Base-by-base conservation (phyloP, 2,797 vertebrate species). In the Bryconaethiops microstoma region DNA sequence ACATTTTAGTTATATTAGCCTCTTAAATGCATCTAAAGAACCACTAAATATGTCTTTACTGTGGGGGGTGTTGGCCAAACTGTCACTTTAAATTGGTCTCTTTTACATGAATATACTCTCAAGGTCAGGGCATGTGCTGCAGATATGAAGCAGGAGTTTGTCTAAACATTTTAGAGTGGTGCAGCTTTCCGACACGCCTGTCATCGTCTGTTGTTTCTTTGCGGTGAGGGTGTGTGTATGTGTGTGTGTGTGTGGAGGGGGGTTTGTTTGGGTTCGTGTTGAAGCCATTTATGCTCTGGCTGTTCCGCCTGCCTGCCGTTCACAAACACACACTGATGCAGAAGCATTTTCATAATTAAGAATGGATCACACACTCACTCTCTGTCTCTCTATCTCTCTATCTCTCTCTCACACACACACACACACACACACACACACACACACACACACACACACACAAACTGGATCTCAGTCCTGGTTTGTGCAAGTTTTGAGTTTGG, bases 201-300 rank as follows among this genome's bases (percentile, higher is more conserved):
- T 70, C 68, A 50, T 29, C n/a, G 23, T 35, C 48, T 42, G 19
- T 64, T 69, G 42, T 70, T 50, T n/a, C 65, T 68, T 42, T 50
- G 68, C n/a, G 64, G 64, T 21, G 16, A 65, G 6, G 39, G 67
- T 23, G 42, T 48, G 39, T 68, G 65, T 45, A 12, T 29, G 29
- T 29, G 29, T 29, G 29, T 29, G 29, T 29, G 29, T 29, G 29
- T 29, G 23, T n/a, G n/a, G 48, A 29, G 69, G 19, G 69, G 29
- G 29, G 1, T 54, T 19, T 54, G 50, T 39, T 39, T 52, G 69
- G 19, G 50, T 29, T 19, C 35, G 69, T 17, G 23, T 52, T 48
- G 23, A 16, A 21, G 42, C 10, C 42, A 19, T 69, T 45, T 69
- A 48, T 23, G n/a, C 21, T 50, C 23, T 50, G 21, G 45, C 68